Conservation (phyloP, 1,140 invertebrate genomes). For the Ganaspis sp. region DNA sequence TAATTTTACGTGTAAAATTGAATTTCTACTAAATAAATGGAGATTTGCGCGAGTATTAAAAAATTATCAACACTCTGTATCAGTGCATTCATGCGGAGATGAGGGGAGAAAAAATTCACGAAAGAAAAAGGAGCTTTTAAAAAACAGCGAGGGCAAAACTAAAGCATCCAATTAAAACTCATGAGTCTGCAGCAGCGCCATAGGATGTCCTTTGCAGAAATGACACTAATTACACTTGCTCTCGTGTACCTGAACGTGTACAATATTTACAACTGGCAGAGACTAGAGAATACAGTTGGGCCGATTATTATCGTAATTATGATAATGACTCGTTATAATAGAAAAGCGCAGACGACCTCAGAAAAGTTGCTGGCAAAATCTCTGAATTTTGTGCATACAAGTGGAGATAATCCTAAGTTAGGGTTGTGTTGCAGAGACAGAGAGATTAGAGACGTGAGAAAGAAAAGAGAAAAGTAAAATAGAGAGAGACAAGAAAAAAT, state of each 20-base stretch:
- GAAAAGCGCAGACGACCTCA: slow-evolving; percentile 57
- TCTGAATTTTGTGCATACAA: slow-evolving; percentile 18
- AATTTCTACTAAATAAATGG: too few relatives aligned
- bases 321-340: slow-evolving; percentile 63
- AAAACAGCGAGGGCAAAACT: not conserved
- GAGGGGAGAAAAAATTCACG: not conserved
- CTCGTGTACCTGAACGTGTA: not conserved
- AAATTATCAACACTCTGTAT: too few relatives aligned
- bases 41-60: too few relatives aligned
- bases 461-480: too few relatives aligned
- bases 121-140: not conserved
- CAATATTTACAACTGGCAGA: slow-evolving; percentile 15
- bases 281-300: slow-evolving; percentile 30
- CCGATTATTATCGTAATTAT: slow-evolving; percentile 67
- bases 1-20: too few relatives aligned
- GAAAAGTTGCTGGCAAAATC: slow-evolving; percentile 48
- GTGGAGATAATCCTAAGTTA: not conserved
- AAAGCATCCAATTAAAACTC: slow-evolving; percentile 10
- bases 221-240: slow-evolving; percentile 51
- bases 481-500: too few relatives aligned
- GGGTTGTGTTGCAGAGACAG: slow-evolving; percentile 40
- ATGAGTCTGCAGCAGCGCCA: not conserved
- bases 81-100: not conserved
- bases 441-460: slow-evolving; percentile 13
- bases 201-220: slow-evolving; percentile 36